Evolutionary conservation across 1,140 invertebrate genomes (phyloP), one percentile per base, ranked within the genome.

Genomic region (Bombus polaris): DNA sequence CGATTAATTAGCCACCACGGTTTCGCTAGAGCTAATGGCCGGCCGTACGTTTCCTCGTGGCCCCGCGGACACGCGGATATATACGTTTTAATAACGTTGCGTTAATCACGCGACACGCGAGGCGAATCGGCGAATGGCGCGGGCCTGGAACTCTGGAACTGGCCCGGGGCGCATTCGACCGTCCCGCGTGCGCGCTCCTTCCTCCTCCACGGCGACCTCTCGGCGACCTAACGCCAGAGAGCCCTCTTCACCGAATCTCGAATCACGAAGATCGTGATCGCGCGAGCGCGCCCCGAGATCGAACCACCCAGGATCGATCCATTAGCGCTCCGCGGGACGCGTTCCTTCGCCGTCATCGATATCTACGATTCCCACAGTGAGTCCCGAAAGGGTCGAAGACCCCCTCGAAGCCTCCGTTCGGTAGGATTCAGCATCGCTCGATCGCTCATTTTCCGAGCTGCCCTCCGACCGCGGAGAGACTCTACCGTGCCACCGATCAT

Each of bases 1-100:
- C 92, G 92, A 93, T 93, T 93, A 93, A 93, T 93, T 93, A 93
- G 91, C 90, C 91, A 91, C 87, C 86, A 91, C 90, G 88, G 90
- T 93, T 93, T 93, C 73, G 91, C 90, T 89, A 90, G 83, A 47
- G 88, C 80, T 93, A 93, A 94, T 91, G 92, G 92, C 90, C 78
- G 86, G 59, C 66, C 92, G 91, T 93, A 92, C 92, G 87, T 94
- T 93, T 92, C 77, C 85, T 76, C 77, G 85, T 86, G 85, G 84
- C 86, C 87, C 86, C 90, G 83, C 81, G 91, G 90, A 91, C 88
- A 86, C 88, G 76, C 85, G 89, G 83, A 85, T 88, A 91, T 89
- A 91, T 91, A 91, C 80, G 89, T 90, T 91, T 91, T 91, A 91
- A 92, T 92, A 89, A 91, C 88, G 88, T 87, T 78, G 85, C 88